Evolutionary conservation across 2,888 invertebrate species (phyloP), one percentile per base, ranked within the genome.

Genomic region (Thymelicus sylvestris): DNA sequence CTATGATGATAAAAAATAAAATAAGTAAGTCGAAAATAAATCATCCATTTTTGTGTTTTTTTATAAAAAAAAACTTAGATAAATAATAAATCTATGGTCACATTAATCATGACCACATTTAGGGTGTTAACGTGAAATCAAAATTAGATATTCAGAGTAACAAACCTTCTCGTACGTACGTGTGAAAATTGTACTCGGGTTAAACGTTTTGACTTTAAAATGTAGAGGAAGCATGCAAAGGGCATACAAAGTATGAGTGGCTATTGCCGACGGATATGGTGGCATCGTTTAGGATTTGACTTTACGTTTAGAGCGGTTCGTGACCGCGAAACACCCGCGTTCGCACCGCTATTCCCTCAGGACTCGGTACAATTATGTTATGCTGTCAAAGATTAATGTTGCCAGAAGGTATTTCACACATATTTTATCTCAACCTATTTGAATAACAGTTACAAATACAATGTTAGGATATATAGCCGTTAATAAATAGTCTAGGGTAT

Each of bases 301-400:
- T 87, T 88, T 91, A 86, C 91, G 91, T 90, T 91, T 89, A 92
- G 89, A 86, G 81, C 82, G 82, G 83, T 81, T 89, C 92, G 91
- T 92, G 92, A 92, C 91, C 88, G 86, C 86, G 82, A 81, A 81
- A 79, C 79, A 79, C 79, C 83, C 76, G 81, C 81, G 79, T 81
- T 79, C 79, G 82, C 86, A 76, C 79, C 86, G 89, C 86, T 87
- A 85, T 86, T 79, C 87, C 88, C 87, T 75, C 83, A 73, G 86
- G 88, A 85, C 85, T 81, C 77, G 77, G 74, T 82, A 86, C 91
- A 91, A 92, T 91, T 92, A 92, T 88, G 88, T 86, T 89, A 86
- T 84, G 86, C 86, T 87, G 87, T 86, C 77, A 75, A 73, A 77
- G 74, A 75, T 74, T 74, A 72, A 71, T 71, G 61, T 60, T 52